phyloP scores from a whole-genome alignment of 2,113 vertebrate genomes.

The Orientallactaga bullata region DNA sequence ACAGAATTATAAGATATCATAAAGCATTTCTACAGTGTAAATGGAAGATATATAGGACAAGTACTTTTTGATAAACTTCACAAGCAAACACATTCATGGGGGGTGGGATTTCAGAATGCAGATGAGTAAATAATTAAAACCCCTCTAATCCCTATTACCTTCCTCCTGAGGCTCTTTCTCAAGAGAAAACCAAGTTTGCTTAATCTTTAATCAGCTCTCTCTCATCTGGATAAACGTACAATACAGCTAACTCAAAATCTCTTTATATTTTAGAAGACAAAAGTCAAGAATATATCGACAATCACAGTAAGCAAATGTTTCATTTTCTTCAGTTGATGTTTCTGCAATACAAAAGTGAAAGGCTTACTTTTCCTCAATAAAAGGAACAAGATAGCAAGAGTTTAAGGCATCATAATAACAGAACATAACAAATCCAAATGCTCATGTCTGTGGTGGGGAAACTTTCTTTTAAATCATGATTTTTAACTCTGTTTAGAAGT shows the following conservation, averaged over 20 bases:
- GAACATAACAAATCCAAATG: neutral
- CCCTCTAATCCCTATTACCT: neutral
- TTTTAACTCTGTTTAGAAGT: neutral
- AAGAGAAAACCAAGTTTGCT: neutral
- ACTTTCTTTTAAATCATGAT: neutral
- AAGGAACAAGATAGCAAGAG: neutral
- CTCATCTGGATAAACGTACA: constrained; percentile 11
- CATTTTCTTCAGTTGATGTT: constrained; percentile 44
- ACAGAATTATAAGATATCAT: neutral
- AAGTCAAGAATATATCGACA: constrained; percentile 33
- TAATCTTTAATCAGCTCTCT: constrained; percentile 49
- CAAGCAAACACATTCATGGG: constrained; percentile 34
- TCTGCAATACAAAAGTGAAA: constrained; percentile 46
- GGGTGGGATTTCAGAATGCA: neutral
- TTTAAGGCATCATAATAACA: neutral
- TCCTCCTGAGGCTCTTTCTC: neutral
- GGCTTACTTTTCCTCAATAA: constrained; percentile 20
- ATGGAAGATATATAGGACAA: neutral
- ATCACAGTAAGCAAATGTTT: constrained; percentile 71
- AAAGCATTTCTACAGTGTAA: neutral
- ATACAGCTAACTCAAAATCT: constrained; percentile 63
- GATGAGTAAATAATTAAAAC: neutral
- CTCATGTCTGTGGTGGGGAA: neutral
- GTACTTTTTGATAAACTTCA: constrained; percentile 24
- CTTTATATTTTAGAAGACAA: constrained; percentile 74